These are phyloP conservation scores for Miltochrista miniata DNA, from an alignment of 2,888 invertebrate species.

Conservation along the genomic window DNA sequence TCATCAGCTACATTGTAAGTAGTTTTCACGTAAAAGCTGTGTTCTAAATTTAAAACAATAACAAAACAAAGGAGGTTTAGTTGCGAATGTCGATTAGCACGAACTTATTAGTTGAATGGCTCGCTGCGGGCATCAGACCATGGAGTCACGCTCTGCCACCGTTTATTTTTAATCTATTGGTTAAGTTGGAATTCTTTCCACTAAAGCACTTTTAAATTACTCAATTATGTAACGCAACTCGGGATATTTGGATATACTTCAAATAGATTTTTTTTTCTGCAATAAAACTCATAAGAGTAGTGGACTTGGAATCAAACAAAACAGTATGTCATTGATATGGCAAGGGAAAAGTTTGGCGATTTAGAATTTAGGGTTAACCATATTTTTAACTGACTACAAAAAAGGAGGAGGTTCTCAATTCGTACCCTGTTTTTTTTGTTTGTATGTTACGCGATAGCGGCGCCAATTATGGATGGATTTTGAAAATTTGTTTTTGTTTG, in stretches of 20 bases:
- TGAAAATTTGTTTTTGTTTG: too few relatives aligned
- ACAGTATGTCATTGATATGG: too few relatives aligned
- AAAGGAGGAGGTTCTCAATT: too few relatives aligned
- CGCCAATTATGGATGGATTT: too few relatives aligned
- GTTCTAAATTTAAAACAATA: slow-evolving; percentile 2
- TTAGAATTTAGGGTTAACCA: too few relatives aligned
- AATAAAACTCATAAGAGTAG: too few relatives aligned
- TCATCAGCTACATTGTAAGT: background rate
- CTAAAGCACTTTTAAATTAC: slow-evolving; percentile 20
- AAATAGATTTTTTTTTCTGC: background rate
- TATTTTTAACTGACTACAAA: too few relatives aligned
- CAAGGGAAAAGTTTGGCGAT: too few relatives aligned
- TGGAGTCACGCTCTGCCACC: slow-evolving; percentile 50
- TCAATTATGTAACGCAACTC: slow-evolving; percentile 7
- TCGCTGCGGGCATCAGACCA: slow-evolving; percentile 32
- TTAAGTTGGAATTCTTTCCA: slow-evolving; percentile 29
- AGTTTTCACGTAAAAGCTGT: background rate
- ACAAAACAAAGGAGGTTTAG: slow-evolving; percentile 9
- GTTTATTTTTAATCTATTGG: slow-evolving; percentile 44
- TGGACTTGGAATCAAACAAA: too few relatives aligned
- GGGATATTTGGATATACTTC: background rate
- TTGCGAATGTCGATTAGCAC: slow-evolving; percentile 25
- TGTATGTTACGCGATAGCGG: too few relatives aligned
- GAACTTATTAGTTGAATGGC: slow-evolving; percentile 42
- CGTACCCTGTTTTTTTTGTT: too few relatives aligned